These are phyloP conservation scores for Cossypha dichroa DNA, from an alignment of 2,797 vertebrate species.

Conservation along the genomic window DNA sequence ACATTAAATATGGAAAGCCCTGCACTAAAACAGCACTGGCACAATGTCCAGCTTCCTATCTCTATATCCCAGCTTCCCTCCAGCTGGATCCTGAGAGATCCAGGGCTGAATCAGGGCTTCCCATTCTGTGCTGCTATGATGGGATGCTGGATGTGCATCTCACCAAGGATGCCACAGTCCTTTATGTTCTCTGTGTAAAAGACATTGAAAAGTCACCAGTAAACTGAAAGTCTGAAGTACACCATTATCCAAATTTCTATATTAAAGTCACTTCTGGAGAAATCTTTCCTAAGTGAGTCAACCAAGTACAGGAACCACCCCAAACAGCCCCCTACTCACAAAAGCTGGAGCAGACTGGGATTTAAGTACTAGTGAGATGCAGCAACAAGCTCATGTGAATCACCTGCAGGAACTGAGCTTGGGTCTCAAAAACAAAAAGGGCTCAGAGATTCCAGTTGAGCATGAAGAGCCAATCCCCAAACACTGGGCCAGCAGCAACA, in stretches of 20 bases:
- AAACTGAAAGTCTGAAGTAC: background rate
- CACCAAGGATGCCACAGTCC: accelerated
- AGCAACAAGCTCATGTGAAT: accelerated
- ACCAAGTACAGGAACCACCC: background rate
- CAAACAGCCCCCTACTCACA: background rate
- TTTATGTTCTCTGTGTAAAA: background rate
- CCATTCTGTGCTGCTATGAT: background rate
- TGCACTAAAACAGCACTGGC: background rate
- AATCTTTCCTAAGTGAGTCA: background rate
- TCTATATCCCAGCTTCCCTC: background rate
- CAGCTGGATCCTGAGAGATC: background rate
- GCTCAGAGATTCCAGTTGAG: background rate
- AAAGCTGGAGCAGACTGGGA: background rate
- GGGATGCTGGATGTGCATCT: background rate
- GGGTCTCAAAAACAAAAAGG: background rate
- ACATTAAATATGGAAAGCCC: background rate
- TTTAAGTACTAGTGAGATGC: background rate
- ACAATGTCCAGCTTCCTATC: background rate
- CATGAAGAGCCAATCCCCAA: background rate
- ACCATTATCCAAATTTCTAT: background rate
- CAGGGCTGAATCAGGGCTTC: background rate
- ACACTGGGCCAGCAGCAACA: background rate
- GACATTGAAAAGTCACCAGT: background rate
- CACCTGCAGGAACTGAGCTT: background rate
- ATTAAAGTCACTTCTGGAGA: background rate